Conservation (phyloP, 92 coral and sea anemone genomes). For the Bergia sp. region DNA sequence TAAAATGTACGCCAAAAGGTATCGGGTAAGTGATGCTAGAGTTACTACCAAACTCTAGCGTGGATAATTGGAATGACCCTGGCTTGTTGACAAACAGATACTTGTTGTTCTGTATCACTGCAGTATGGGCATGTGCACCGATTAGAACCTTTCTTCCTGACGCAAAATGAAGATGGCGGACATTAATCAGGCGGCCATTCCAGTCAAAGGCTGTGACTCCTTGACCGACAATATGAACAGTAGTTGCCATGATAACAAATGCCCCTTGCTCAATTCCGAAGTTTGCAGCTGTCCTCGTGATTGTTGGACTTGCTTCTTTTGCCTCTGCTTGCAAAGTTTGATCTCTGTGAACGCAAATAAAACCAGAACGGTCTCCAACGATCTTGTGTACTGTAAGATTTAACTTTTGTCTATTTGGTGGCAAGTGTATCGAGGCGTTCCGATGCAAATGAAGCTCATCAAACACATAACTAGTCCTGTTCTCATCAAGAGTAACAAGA, state of each 20-base stretch:
- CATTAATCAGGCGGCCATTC: conserved; percentile 68
- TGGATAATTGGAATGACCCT: conserved; percentile 69
- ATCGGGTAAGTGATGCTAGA: conserved; percentile 61
- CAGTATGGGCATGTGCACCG: conserved; percentile 68
- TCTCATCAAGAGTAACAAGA: conserved; percentile 66
- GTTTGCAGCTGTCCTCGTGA: conserved; percentile 75
- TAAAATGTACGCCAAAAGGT: conserved; percentile 71
- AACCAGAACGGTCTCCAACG: conserved; percentile 69
- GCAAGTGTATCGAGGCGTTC: conserved; percentile 63
- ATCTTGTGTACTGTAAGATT: conserved; percentile 67
- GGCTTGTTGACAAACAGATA: conserved; percentile 62
- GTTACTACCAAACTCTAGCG: conserved; percentile 67
- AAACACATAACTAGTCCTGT: conserved; percentile 42
- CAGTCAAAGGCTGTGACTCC: conserved; percentile 65
- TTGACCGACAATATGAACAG: conserved; percentile 64
- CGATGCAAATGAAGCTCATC: conserved; percentile 63
- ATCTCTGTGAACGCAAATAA: conserved; percentile 54
- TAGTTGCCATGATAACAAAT: conserved; percentile 68
- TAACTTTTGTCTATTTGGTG: conserved; percentile 43
- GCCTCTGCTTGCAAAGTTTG: conserved; percentile 63
- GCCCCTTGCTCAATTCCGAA: conserved; percentile 59
- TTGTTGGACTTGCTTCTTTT: conserved; percentile 59
- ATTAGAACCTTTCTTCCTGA: conserved; percentile 63
- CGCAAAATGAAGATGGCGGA: conserved; percentile 66
- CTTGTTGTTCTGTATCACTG: conserved; percentile 50